A percentile compares a stretch with the other conserved stretches of the same genome.
Evolutionary conservation across 2,888 invertebrate genomes (phyloP).

Genomic region (Drosophila colorata): DNA sequence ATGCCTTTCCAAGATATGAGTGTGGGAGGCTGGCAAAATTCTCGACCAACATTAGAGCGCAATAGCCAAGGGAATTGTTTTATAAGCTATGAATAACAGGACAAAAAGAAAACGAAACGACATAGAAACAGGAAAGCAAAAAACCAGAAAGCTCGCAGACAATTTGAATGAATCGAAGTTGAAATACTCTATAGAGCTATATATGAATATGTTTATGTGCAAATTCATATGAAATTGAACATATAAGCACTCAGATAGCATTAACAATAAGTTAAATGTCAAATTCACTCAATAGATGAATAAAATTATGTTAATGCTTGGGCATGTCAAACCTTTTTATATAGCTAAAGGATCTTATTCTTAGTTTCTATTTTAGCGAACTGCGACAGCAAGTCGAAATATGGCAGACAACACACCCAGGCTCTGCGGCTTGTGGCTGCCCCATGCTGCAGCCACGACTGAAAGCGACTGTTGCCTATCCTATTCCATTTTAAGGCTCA

Average conservation of each 20-base stretch:
- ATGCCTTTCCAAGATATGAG: constrained; percentile 20
- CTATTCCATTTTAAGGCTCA: constrained; percentile 40
- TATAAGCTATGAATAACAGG: constrained; percentile 81
- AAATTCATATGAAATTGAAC: no score
- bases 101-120: constrained; percentile 57
- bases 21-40: constrained; percentile 28
- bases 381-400: constrained; percentile 47
- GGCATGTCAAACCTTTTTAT: not conserved
- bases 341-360: not conserved
- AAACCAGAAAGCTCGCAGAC: constrained; percentile 5
- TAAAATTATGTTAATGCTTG: no score
- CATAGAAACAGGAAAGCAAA: constrained; percentile 23
- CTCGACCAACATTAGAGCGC: constrained; percentile 65
- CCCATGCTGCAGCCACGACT: constrained; percentile 5
- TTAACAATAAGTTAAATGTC: no score
- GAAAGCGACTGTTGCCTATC: constrained; percentile 41
- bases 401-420: constrained; percentile 41
- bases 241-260: no score
- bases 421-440: constrained; percentile 72
- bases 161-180: not conserved
- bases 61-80: constrained; percentile 76
- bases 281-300: no score
- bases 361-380: constrained; percentile 6
- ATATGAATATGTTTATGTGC: not conserved
- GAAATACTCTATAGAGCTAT: constrained; percentile 15